Conservation (phyloP, 2,113 vertebrate genomes). For the Leptobrachium leishanense region DNA sequence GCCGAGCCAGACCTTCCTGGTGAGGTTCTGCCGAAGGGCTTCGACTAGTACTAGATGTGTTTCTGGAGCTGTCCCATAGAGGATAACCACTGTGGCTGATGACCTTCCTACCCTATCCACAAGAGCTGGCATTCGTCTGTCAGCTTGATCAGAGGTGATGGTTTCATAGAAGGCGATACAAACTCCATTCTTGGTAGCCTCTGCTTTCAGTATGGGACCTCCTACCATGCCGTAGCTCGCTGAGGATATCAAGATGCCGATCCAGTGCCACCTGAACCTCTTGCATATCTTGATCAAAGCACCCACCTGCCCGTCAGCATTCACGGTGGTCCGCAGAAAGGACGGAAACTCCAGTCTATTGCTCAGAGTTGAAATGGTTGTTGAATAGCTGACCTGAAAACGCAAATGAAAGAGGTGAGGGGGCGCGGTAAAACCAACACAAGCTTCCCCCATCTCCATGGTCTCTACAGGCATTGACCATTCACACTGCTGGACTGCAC, state of each 20-base stretch:
- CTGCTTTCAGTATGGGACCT: not conserved
- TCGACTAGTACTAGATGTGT: not conserved
- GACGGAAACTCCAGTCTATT: constrained; percentile 26
- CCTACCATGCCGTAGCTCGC: constrained; percentile 8
- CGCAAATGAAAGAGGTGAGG: not conserved
- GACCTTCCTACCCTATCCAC: constrained; percentile 2
- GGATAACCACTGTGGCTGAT: constrained; percentile 1
- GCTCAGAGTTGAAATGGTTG: constrained; percentile 3
- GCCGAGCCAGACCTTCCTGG: constrained; percentile 15
- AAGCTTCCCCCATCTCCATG: too few species aligned
- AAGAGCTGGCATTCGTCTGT: not conserved
- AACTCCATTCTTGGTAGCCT: constrained; percentile 6
- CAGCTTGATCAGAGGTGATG: not conserved
- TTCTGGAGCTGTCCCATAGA: not conserved
- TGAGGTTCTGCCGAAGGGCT: constrained; percentile 2
- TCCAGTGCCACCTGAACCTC: constrained; percentile 21
- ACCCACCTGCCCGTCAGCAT: not conserved
- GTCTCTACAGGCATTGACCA: too few species aligned
- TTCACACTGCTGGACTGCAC: too few species aligned
- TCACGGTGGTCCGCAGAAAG: constrained; percentile 11
- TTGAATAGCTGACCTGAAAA: constrained; percentile 20
- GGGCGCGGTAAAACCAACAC: too few species aligned
- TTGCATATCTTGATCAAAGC: constrained; percentile 13
- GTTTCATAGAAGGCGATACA: constrained; percentile 31
- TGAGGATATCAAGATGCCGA: constrained; percentile 20